A percentile compares a stretch with the other conserved stretches of the same genome.
These are phyloP conservation scores for Papilio protenor DNA, from an alignment of 2,888 invertebrate species.

Conservation along the genomic window DNA sequence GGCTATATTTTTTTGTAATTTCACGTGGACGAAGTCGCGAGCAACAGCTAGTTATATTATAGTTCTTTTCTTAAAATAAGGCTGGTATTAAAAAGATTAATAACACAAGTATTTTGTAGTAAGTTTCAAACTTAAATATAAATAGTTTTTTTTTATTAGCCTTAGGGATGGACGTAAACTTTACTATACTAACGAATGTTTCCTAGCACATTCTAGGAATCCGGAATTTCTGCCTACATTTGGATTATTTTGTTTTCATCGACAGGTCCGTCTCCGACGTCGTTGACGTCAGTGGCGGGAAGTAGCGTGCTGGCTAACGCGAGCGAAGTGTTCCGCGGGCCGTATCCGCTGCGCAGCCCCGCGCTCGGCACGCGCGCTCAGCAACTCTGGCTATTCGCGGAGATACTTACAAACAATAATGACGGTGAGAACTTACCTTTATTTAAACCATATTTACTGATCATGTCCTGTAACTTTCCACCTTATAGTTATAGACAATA, in stretches of 20 bases:
- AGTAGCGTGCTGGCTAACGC: constrained; percentile 83
- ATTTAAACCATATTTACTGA: not conserved
- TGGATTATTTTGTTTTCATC: not conserved
- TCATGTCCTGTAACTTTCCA: not conserved
- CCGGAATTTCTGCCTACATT: not conserved
- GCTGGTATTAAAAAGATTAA: too few species aligned
- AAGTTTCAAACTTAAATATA: not conserved
- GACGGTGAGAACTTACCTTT: constrained; percentile 86
- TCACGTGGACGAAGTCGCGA: too few species aligned
- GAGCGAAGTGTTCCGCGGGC: constrained; percentile 89
- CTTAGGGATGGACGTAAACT: not conserved
- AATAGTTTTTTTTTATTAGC: not conserved
- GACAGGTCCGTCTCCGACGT: constrained; percentile 90
- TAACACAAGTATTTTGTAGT: not conserved
- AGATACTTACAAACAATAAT: constrained; percentile 91
- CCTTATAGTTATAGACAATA: not conserved
- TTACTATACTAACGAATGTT: not conserved
- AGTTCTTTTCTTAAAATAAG: not conserved
- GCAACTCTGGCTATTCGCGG: constrained; percentile 96
- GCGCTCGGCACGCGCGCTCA: constrained; percentile 94
- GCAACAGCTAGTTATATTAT: too few species aligned
- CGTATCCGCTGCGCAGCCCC: constrained; percentile 94
- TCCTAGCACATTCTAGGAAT: not conserved
- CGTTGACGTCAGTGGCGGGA: constrained; percentile 86
- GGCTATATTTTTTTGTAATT: too few species aligned